Conservation (phyloP, 2,888 invertebrate genomes). For the Ophion ellenae region DNA sequence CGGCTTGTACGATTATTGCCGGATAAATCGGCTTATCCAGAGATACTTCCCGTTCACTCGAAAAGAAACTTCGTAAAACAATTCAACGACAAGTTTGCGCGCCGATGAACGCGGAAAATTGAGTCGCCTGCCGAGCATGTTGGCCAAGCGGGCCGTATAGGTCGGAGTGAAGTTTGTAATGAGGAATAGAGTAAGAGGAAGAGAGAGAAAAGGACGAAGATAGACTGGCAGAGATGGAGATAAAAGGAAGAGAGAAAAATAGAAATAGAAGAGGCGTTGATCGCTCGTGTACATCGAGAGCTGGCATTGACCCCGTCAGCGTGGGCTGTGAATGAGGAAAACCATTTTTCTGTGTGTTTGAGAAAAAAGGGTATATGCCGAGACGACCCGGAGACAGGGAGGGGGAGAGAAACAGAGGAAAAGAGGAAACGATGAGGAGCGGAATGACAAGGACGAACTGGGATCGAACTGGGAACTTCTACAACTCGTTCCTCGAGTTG, state of each 20-base stretch:
- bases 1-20: too few species aligned
- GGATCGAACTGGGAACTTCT: too few species aligned
- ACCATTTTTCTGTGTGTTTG: neutral
- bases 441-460: too few species aligned
- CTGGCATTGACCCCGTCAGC: neutral
- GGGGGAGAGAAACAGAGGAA: too few species aligned
- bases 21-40: too few species aligned
- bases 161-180: too few species aligned
- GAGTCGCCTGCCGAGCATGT: slow-evolving; percentile 19
- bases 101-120: slow-evolving; percentile 28
- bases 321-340: slow-evolving; percentile 36
- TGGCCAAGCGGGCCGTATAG: slow-evolving; percentile 23
- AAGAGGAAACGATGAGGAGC: too few species aligned
- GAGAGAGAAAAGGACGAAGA: too few species aligned
- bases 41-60: too few species aligned
- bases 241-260: slow-evolving; percentile 17
- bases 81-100: too few species aligned
- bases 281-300: slow-evolving; percentile 31
- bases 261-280: slow-evolving; percentile 25
- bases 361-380: slow-evolving; percentile 5
- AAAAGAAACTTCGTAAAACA: too few species aligned
- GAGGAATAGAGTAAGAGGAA: neutral
- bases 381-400: neutral
- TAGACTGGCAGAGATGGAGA: neutral
- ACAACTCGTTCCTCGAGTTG: too few species aligned